Evolutionary conservation across 1,140 invertebrate genomes (phyloP).

Genomic region (Drosophila elegans): DNA sequence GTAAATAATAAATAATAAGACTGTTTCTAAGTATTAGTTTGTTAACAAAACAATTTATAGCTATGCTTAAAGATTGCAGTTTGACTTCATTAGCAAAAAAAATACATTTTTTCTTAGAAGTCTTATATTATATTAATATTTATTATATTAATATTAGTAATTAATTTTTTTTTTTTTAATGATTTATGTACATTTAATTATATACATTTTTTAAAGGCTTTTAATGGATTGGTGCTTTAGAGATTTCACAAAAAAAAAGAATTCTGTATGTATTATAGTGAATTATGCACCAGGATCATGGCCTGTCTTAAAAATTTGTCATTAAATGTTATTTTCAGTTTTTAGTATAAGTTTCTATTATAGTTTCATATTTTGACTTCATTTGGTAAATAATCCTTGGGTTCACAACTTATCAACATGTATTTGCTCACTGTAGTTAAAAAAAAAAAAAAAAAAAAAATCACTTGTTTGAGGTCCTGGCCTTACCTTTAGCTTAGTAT

Average conservation of each 20-base stretch:
- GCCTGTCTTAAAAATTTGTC: neutral
- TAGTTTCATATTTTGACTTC: neutral
- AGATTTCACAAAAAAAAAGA: neutral
- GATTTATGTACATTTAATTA: too few relatives aligned
- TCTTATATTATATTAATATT: too few relatives aligned
- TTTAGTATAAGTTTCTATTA: neutral
- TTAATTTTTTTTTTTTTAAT: neutral
- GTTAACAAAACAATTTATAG: too few relatives aligned
- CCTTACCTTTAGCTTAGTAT: constrained; percentile 29
- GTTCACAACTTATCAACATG: constrained; percentile 1
- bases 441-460: constrained; percentile 8
- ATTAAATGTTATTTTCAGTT: neutral
- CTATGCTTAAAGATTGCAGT: too few relatives aligned
- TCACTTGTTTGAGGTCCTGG: neutral
- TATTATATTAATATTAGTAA: too few relatives aligned
- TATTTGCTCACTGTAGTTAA: constrained; percentile 1
- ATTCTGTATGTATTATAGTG: too few relatives aligned
- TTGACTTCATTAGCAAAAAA: too few relatives aligned
- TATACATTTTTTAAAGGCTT: too few relatives aligned
- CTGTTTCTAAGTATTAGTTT: too few relatives aligned
- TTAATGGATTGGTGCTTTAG: neutral
- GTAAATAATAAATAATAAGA: too few relatives aligned
- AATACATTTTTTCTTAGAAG: too few relatives aligned
- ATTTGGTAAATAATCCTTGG: neutral
- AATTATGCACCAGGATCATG: too few relatives aligned